These are phyloP conservation scores for Hippocampus guttulatus DNA, from an alignment of 2,113 vertebrate genomes.

Conservation along the genomic window DNA sequence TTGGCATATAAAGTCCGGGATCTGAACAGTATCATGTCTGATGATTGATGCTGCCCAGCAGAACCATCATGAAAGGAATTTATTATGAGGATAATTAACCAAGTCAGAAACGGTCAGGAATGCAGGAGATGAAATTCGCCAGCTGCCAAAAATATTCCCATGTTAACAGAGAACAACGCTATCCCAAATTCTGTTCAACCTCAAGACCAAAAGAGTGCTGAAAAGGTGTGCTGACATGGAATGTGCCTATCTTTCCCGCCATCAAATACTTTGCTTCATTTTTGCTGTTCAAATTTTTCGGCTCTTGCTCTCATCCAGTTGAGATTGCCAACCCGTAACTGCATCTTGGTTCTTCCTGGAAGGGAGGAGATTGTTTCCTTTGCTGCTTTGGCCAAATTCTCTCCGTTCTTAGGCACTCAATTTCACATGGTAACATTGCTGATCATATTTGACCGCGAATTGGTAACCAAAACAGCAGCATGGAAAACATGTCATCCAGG, in stretches of 20 bases:
- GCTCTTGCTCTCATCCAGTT: too few relatives aligned
- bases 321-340: too few relatives aligned
- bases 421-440: too few relatives aligned
- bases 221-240: background rate
- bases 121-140: background rate
- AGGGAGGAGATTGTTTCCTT: too few relatives aligned
- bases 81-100: background rate
- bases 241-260: background rate
- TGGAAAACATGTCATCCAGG: too few relatives aligned
- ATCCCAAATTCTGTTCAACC: background rate
- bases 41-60: constrained; percentile 1
- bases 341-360: too few relatives aligned
- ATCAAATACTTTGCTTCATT: background rate
- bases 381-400: too few relatives aligned
- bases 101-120: constrained; percentile 1
- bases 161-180: background rate
- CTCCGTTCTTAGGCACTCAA: too few relatives aligned
- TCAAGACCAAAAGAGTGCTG: background rate
- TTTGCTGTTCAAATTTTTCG: background rate
- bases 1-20: background rate
- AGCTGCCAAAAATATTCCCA: constrained; percentile 7
- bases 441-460: too few relatives aligned
- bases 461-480: too few relatives aligned
- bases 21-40: background rate
- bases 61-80: background rate